Evolutionary conservation across 2,888 invertebrate genomes (phyloP).

Genomic region (Panzeria rudis): DNA sequence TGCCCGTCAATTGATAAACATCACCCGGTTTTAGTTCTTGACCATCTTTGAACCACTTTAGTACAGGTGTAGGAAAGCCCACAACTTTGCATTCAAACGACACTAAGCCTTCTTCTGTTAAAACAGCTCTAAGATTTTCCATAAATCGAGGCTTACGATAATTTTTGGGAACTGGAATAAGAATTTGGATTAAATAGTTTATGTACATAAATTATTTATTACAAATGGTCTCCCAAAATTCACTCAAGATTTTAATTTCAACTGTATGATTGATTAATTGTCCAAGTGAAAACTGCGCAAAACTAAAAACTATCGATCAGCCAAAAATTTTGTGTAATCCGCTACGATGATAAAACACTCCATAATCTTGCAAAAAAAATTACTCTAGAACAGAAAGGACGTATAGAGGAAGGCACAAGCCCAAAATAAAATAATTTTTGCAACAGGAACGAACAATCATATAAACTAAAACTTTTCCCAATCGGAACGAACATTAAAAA

Average conservation of each 20-base stretch:
- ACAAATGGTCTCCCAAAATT: not conserved
- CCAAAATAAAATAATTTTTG: too few species aligned
- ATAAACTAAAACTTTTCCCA: too few species aligned
- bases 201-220: not conserved
- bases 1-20: slow-evolving; percentile 95
- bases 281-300: too few species aligned
- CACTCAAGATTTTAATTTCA: not conserved
- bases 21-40: slow-evolving; percentile 96
- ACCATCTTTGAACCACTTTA: slow-evolving; percentile 96
- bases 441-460: too few species aligned
- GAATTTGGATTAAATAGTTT: not conserved
- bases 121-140: slow-evolving; percentile 93
- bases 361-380: too few species aligned
- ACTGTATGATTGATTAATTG: too few species aligned
- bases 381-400: too few species aligned
- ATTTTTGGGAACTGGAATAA: slow-evolving; percentile 90
- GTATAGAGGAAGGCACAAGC: too few species aligned
- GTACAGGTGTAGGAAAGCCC: slow-evolving; percentile 93
- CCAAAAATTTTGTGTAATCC: too few species aligned
- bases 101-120: slow-evolving; percentile 95
- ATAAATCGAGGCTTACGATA: slow-evolving; percentile 95
- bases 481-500: too few species aligned
- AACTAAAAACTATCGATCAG: not conserved
- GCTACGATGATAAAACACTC: too few species aligned
- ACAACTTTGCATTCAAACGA: slow-evolving; percentile 97